Evolutionary conservation across 2,888 invertebrate genomes (phyloP), one percentile per base, ranked within the genome.

Genomic region (Pasiphila rectangulata): DNA sequence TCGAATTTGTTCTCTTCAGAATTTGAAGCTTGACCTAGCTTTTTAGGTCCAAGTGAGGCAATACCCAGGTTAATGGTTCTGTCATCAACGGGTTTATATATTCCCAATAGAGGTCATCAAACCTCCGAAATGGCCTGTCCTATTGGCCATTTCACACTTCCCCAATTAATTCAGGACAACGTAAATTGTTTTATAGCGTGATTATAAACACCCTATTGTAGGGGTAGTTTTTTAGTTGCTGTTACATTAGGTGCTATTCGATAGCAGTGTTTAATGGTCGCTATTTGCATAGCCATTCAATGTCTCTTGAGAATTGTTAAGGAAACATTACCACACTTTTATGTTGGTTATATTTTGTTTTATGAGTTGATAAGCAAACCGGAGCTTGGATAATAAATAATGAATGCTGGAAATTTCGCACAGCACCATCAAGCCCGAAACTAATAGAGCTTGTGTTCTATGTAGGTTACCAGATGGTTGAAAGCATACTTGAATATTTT

Each of bases 111-210:
- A 13, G 17, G 23, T 10, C 48, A 24, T 32, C 30, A 49, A 44
- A 41, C 12, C n/a, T 2, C 21, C 36, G 20, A 20, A 40, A 37
- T 13, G 9, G 40, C 15, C 39, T 13, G 37, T 45, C 25, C 29
- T 36, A 39, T 23, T 54, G 55, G 54, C 57, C 56, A 48, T 56
- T 57, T 61, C 47, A 64, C 63, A 66, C 67, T 75, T 77, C 71
- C 73, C 61, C 59, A 67, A 78, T 79, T 78, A 77, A 79, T 82
- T 76, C 75, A 69, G 63, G 36, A 55, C 52, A 46, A 34, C 51
- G 47, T 83, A 82, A n/a, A 83, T 85, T 72, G 82, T 72, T 58
- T 61, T 73, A 78, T 83, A 64, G 79, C 84, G 83, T 84, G 83
- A 72, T 76, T 67, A 69, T 69, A 72, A 67, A 78, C 51, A 55